phyloP scores from a whole-genome alignment of 2,888 invertebrate genomes.

The Dasypolia templi region DNA sequence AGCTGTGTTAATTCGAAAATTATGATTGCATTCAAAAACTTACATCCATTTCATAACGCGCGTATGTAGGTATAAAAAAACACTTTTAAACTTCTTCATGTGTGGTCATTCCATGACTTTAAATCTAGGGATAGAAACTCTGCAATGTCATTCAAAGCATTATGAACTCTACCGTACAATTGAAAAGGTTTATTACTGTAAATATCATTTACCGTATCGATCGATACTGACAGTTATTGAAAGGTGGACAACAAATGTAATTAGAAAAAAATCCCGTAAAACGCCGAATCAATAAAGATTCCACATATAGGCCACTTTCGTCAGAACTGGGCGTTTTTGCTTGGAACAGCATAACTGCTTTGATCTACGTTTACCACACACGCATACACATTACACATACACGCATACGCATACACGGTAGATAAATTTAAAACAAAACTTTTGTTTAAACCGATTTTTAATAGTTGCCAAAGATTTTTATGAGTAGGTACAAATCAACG shows the following conservation, averaged over 20 bases:
- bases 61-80: constrained; percentile 49
- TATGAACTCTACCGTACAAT: constrained; percentile 32
- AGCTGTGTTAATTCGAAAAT: constrained; percentile 63
- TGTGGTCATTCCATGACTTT: constrained; percentile 70
- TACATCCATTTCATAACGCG: constrained; percentile 51
- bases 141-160: constrained; percentile 35
- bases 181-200: constrained; percentile 43
- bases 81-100: constrained; percentile 70
- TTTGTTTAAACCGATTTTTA: constrained; percentile 28
- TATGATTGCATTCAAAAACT: constrained; percentile 63
- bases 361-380: constrained; percentile 42
- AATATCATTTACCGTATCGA: constrained; percentile 31
- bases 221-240: constrained; percentile 68
- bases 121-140: constrained; percentile 51
- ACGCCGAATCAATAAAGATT: constrained; percentile 60
- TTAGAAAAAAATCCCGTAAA: constrained; percentile 68
- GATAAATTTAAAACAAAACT: constrained; percentile 36
- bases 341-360: constrained; percentile 43
- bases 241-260: constrained; percentile 64
- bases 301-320: constrained; percentile 63
- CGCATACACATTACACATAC: no score
- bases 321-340: constrained; percentile 59
- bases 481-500: not conserved
- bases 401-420: no score
- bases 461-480: not conserved